Conservation (phyloP, 1,140 invertebrate species). For the Hylyphantes graminicola region DNA sequence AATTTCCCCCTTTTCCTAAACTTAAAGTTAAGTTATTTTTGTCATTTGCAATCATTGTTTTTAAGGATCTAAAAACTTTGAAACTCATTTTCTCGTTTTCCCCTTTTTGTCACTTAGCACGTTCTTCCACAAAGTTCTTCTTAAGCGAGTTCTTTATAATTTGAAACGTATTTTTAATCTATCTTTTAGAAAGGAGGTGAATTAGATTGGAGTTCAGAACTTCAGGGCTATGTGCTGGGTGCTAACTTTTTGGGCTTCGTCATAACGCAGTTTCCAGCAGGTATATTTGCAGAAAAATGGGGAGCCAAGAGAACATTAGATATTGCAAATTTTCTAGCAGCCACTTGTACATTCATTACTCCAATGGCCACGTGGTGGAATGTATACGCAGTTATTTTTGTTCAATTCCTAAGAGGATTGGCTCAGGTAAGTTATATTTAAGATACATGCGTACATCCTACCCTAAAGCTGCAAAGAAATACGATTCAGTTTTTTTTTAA, state of each 20-base stretch:
- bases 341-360: conserved; percentile 34
- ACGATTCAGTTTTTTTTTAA: no score
- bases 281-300: conserved; percentile 79
- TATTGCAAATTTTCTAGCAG: conserved; percentile 65
- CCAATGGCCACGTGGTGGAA: conserved; percentile 40
- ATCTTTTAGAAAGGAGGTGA: conserved; percentile 14
- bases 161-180: neutral
- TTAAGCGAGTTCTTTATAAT: no score
- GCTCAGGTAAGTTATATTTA: conserved; percentile 10
- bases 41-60: no score
- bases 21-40: no score
- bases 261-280: conserved; percentile 83
- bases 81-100: no score
- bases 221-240: conserved; percentile 75
- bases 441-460: no score
- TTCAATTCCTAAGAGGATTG: conserved; percentile 18
- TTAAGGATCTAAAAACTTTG: no score
- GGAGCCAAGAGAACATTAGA: conserved; percentile 88
- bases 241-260: conserved; percentile 90
- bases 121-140: no score
- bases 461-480: no score
- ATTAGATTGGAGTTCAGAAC: conserved; percentile 61
- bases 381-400: conserved; percentile 10
- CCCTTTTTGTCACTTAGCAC: no score
- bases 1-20: no score